Percentiles rank a stretch among this genome's conserved stretches.
These are phyloP conservation scores for Psittacara wagleri DNA, from an alignment of 2,113 vertebrate species.

Conservation along the genomic window DNA sequence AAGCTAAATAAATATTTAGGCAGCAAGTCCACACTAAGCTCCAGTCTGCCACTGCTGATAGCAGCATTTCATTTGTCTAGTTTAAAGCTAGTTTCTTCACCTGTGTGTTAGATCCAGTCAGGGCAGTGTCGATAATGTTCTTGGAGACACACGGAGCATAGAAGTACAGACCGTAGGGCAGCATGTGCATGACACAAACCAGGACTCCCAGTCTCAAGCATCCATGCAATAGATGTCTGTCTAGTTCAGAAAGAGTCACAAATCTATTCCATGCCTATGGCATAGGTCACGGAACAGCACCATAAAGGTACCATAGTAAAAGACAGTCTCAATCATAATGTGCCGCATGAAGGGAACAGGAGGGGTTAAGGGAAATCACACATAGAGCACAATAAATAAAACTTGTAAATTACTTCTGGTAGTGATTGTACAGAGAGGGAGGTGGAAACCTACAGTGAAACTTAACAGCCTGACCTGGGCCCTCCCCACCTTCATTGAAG, in stretches of 20 bases:
- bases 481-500: neutral
- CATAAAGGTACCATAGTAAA: neutral
- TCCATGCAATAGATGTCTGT: neutral
- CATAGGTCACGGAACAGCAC: neutral
- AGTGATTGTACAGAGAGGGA: neutral
- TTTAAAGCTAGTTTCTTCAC: neutral
- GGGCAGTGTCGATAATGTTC: neutral
- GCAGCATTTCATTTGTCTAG: neutral
- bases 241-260: neutral
- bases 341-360: neutral
- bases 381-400: neutral
- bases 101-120: neutral
- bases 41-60: neutral
- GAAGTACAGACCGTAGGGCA: neutral
- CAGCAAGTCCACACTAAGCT: neutral
- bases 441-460: neutral
- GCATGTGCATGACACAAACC: neutral
- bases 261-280: accelerated
- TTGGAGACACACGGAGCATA: neutral
- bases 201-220: neutral
- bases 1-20: slow-evolving; percentile 8
- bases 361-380: neutral
- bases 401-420: neutral
- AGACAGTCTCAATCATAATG: neutral
- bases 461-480: neutral